Base-by-base conservation (phyloP, 2,113 vertebrate genomes). In the Cynoglossus semilaevis region DNA sequence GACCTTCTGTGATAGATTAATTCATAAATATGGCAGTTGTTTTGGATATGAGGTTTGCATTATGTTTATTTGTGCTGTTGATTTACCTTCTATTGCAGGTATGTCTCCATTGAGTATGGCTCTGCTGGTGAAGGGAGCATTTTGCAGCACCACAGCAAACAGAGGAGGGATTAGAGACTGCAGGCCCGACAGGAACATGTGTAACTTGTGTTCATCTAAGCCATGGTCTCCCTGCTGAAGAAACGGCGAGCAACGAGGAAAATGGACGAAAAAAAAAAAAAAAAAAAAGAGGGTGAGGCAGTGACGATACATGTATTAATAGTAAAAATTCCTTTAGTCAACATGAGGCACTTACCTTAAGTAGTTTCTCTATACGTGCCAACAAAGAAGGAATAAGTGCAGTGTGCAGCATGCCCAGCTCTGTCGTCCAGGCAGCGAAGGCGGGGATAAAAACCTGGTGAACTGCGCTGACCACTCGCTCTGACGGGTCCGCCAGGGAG, bases 361-460 rank as follows among this genome's bases (percentile, higher is more conserved):
- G 94, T 78, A 98, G 89, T 74, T 94, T 98, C 83, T 98, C 97
- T 59, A 98, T 98, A 78, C 96, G 96, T 67, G 75, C 91, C 74
- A 99, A 91, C 60, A 99, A 89, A 11, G 95, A 95, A 64, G 96
- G 96, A 75, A 98, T 93, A 53, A 99, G 96, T 73, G 94, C 91
- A 58, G 90, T 92, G 72, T 98, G 92, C 63, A 99, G 79, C 55
- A 92, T 94, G 62, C 94, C 94, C 67, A 99, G 87, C 80, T 99
- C 97, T 67, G 94, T 94, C 41, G 94, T 95, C 97, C 97, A 99
- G 51, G 96, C 96, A 75, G 97, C 94, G 0, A 98, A 99, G 40
- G 97, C 97, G 58, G 97, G 97, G 75, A 99, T 92, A 87, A 99
- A 99, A 14, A 99, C 97, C 80, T 99, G 97, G 84, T 99, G 97